Evolutionary conservation across 64 coral and sea anemone genomes (phyloP).

Genomic region (Hydrozoanthus tunicans): DNA sequence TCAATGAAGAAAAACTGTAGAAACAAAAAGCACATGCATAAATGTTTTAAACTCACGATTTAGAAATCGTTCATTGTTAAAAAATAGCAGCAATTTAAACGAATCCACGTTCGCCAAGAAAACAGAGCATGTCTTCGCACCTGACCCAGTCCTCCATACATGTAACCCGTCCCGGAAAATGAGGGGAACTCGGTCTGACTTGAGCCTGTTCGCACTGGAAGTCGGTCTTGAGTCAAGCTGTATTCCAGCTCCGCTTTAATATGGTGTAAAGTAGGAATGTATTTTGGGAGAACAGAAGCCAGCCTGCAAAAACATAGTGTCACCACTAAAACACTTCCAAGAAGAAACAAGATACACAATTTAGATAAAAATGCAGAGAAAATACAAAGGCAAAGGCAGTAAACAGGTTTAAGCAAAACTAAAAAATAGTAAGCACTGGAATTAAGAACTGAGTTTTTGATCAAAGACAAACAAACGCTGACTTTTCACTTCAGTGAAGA

Average conservation of each 20-base stretch:
- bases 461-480: no score
- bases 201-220: slow-evolving; percentile 7
- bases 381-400: no score
- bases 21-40: neutral
- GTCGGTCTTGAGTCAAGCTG: slow-evolving; percentile 33
- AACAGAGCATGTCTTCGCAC: neutral
- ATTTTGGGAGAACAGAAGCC: slow-evolving; percentile 10
- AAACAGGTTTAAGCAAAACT: no score
- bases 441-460: no score
- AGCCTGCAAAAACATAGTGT: neutral
- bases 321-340: neutral
- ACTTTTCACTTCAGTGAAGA: neutral
- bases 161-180: slow-evolving; percentile 39
- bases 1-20: slow-evolving; percentile 41
- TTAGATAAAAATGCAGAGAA: neutral
- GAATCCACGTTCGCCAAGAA: no score
- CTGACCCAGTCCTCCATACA: slow-evolving; percentile 32
- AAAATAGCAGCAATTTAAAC: no score
- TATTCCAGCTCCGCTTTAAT: slow-evolving; percentile 40
- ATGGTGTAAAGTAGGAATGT: slow-evolving; percentile 40
- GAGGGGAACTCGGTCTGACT: slow-evolving; percentile 13
- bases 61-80: no score
- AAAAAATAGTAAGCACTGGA: no score
- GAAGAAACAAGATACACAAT: neutral
- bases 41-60: no score